These are phyloP conservation scores for Psittacara wagleri DNA, from an alignment of 2,113 vertebrate species.

Conservation along the genomic window DNA sequence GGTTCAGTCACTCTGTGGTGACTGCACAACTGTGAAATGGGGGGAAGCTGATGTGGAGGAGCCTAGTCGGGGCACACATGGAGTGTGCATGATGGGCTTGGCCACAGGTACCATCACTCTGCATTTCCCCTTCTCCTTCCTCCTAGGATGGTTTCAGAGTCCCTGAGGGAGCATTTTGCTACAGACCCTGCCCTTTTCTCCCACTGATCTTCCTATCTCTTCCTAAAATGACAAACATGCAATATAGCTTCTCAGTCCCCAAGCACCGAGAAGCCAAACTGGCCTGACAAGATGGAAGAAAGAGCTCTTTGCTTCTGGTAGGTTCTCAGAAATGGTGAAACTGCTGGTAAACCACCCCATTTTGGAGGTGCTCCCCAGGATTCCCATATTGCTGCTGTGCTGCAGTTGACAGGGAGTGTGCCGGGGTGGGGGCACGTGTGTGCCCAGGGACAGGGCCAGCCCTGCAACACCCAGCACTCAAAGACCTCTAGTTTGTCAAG, in stretches of 20 bases:
- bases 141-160: neutral
- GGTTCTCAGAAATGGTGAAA: neutral
- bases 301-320: slow-evolving; percentile 30
- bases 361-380: neutral
- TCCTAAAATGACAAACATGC: neutral
- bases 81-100: neutral
- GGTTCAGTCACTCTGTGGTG: rapidly evolving
- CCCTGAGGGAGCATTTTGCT: neutral
- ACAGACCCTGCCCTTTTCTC: neutral
- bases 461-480: neutral
- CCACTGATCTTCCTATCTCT: neutral
- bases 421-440: neutral
- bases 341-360: neutral
- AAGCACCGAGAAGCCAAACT: rapidly evolving
- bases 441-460: neutral
- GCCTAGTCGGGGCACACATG: rapidly evolving
- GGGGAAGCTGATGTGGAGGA: neutral
- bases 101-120: neutral
- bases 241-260: rapidly evolving
- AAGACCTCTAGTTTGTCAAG: neutral
- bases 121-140: neutral
- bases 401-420: neutral
- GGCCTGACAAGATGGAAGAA: slow-evolving; percentile 34
- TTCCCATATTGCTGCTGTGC: neutral
- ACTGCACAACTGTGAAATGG: neutral